Evolutionary conservation across 1,140 invertebrate genomes (phyloP).

Genomic region (Epicauta chinensis): DNA sequence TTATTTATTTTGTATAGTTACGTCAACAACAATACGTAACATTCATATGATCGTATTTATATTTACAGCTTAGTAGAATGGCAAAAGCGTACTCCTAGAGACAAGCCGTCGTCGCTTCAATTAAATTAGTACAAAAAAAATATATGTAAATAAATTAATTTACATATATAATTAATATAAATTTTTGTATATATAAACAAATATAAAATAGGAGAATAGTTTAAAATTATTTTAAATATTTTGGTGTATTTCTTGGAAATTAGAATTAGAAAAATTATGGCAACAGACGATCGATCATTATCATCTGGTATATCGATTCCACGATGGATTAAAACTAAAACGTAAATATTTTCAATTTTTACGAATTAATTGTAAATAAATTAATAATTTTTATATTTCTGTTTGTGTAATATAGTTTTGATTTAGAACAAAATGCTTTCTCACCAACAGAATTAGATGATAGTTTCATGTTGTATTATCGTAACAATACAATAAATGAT

Average conservation of each 20-base stretch:
- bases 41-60: constrained; percentile 26
- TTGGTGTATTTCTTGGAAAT: constrained; percentile 9
- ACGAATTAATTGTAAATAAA: not conserved
- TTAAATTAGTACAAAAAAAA: constrained; percentile 7
- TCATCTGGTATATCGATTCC: constrained; percentile 49
- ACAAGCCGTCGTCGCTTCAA: constrained; percentile 1
- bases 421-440: constrained; percentile 58
- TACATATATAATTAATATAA: constrained; percentile 9
- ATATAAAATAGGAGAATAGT: not conserved
- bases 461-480: constrained; percentile 51
- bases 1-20: too few species aligned
- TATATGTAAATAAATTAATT: constrained; percentile 3
- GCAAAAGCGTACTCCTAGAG: constrained; percentile 35
- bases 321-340: constrained; percentile 53
- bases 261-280: too few species aligned
- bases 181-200: not conserved
- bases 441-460: constrained; percentile 66
- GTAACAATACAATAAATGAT: constrained; percentile 12
- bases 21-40: constrained; percentile 12
- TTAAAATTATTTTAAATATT: not conserved
- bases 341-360: constrained; percentile 24
- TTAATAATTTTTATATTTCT: not conserved
- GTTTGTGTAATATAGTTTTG: constrained; percentile 51
- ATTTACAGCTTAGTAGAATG: constrained; percentile 33
- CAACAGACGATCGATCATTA: constrained; percentile 47